These are phyloP conservation scores for Rafetus swinhoei DNA, from an alignment of 2,113 vertebrate genomes.

Conservation along the genomic window DNA sequence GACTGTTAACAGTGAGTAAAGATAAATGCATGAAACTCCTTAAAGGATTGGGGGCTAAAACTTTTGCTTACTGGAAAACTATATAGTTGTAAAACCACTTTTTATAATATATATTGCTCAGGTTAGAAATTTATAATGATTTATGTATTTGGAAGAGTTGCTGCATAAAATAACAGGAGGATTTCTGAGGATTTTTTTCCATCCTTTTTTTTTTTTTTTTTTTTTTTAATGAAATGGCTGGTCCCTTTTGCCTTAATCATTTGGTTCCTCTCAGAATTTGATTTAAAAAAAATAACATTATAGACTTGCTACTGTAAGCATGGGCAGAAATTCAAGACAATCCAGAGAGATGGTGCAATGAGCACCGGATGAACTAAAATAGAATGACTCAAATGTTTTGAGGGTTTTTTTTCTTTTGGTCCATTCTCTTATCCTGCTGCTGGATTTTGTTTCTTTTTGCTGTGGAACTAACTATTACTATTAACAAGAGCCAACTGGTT, in stretches of 20 bases:
- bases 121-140: slow-evolving; percentile 31
- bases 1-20: neutral
- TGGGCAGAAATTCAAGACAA: slow-evolving; percentile 46
- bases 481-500: slow-evolving; percentile 8
- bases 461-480: slow-evolving; percentile 14
- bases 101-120: neutral
- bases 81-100: neutral
- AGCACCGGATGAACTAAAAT: slow-evolving; percentile 43
- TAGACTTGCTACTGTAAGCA: slow-evolving; percentile 11
- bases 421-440: slow-evolving; percentile 50
- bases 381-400: slow-evolving; percentile 33
- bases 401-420: slow-evolving; percentile 23
- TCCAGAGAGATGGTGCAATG: slow-evolving; percentile 29
- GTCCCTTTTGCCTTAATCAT: neutral
- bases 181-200: slow-evolving; percentile 6
- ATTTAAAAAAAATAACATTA: slow-evolving; percentile 35
- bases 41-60: neutral
- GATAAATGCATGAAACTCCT: neutral
- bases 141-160: neutral
- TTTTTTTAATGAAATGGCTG: neutral
- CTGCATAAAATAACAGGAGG: neutral
- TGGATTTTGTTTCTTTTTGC: slow-evolving; percentile 39
- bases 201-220: neutral
- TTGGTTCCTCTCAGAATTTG: slow-evolving; percentile 22
- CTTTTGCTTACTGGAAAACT: neutral